These are phyloP conservation scores for Zeus faber DNA, from an alignment of 2,113 vertebrate genomes.

Conservation along the genomic window DNA sequence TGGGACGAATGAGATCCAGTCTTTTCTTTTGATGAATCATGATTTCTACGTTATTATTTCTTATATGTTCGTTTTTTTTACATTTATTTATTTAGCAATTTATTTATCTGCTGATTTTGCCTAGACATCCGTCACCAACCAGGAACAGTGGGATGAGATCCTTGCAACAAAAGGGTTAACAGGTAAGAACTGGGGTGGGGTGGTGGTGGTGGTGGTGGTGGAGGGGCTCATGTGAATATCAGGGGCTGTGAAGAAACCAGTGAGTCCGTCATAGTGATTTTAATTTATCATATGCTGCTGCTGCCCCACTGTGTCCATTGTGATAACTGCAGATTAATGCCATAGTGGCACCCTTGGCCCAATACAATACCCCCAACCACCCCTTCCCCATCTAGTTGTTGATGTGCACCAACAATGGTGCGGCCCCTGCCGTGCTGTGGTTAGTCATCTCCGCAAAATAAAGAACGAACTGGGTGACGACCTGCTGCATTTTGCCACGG, in stretches of 20 bases:
- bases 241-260: too few relatives aligned
- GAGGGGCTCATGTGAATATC: too few relatives aligned
- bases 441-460: slow-evolving; percentile 88
- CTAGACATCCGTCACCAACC: slow-evolving; percentile 81
- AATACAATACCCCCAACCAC: neutral
- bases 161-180: slow-evolving; percentile 84
- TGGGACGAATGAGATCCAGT: too few relatives aligned
- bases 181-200: slow-evolving; percentile 79
- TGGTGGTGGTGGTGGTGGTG: too few relatives aligned
- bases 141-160: slow-evolving; percentile 92
- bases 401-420: slow-evolving; percentile 93
- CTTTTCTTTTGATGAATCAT: too few relatives aligned
- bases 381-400: slow-evolving; percentile 75
- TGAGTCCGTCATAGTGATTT: too few relatives aligned
- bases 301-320: slow-evolving; percentile 52
- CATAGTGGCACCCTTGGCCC: neutral
- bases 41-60: neutral
- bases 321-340: slow-evolving; percentile 27
- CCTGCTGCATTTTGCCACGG: slow-evolving; percentile 87
- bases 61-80: too few relatives aligned
- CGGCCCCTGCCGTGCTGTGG: slow-evolving; percentile 87
- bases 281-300: slow-evolving; percentile 34
- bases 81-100: neutral
- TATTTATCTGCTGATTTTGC: slow-evolving; percentile 26
- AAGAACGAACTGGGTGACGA: slow-evolving; percentile 84